Percentiles rank a stretch among this genome's conserved stretches.
These are phyloP conservation scores for Sphaerophoria rueppellii DNA, from an alignment of 2,888 invertebrate genomes.

Conservation along the genomic window DNA sequence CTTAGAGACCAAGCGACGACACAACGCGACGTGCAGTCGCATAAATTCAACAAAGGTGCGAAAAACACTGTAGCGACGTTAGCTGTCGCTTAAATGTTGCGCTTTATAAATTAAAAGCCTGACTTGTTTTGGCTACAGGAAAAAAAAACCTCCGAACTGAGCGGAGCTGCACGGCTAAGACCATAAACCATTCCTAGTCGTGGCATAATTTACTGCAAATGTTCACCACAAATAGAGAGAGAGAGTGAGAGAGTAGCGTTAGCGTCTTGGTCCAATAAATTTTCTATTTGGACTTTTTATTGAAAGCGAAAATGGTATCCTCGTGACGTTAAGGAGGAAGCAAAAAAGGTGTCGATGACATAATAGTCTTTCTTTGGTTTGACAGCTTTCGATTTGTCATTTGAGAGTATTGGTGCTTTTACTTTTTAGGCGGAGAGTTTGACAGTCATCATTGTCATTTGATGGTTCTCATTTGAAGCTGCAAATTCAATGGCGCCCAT, in stretches of 20 bases:
- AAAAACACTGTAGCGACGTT: constrained; percentile 73
- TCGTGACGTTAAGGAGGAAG: constrained; percentile 8
- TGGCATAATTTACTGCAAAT: constrained; percentile 73
- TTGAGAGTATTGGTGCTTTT: not conserved
- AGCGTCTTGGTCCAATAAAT: constrained; percentile 65
- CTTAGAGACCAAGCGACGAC: not conserved
- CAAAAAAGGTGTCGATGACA: constrained; percentile 35
- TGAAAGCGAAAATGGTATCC: constrained; percentile 67
- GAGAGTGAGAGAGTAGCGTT: not conserved
- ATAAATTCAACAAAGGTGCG: constrained; percentile 72
- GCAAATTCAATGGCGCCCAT: constrained; percentile 5
- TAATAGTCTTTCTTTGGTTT: constrained; percentile 41
- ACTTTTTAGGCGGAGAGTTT: not conserved
- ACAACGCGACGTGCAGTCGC: constrained; percentile 61
- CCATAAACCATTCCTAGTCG: constrained; percentile 70
- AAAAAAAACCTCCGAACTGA: not conserved
- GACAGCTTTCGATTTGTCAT: constrained; percentile 23
- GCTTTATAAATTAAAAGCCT: constrained; percentile 72
- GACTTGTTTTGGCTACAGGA: constrained; percentile 33
- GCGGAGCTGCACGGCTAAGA: constrained; percentile 40
- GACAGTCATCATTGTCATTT: no score
- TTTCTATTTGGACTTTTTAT: constrained; percentile 66
- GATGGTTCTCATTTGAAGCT: no score
- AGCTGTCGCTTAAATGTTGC: constrained; percentile 68
- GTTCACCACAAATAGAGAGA: constrained; percentile 50